A percentile compares a stretch with the other conserved stretches of the same genome.
Conservation (phyloP, 92 coral and sea anemone species). For the Montipora capitata region DNA sequence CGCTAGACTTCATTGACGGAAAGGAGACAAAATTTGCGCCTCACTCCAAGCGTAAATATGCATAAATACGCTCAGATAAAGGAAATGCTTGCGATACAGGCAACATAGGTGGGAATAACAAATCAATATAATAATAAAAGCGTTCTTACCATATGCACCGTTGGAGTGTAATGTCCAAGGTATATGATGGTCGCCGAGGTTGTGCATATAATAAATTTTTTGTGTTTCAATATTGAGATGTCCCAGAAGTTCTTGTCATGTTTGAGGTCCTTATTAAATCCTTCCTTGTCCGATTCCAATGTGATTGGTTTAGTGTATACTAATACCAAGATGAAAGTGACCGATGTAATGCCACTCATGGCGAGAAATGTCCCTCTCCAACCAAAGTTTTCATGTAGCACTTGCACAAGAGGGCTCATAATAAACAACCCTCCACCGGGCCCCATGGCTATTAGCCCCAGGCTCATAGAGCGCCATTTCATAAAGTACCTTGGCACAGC, state of each 20-base stretch:
- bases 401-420: conserved; percentile 71
- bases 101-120: no score
- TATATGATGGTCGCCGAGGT: conserved; percentile 1
- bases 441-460: conserved; percentile 69
- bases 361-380: conserved; percentile 73
- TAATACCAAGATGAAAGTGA: conserved; percentile 32
- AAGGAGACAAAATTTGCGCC: no score
- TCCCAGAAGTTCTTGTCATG: conserved; percentile 34
- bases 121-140: neutral
- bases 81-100: no score
- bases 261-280: neutral
- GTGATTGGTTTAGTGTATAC: conserved; percentile 27
- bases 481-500: conserved; percentile 68
- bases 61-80: no score
- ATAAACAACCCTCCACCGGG: conserved; percentile 77
- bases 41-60: no score
- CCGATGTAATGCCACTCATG: conserved; percentile 44
- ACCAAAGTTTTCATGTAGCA: conserved; percentile 48
- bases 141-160: conserved; percentile 62
- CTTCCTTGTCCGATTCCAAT: conserved; percentile 26
- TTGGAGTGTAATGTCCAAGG: conserved; percentile 41
- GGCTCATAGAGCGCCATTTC: conserved; percentile 57
- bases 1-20: no score
- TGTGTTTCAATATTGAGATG: conserved; percentile 41
- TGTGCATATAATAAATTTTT: neutral